phyloP scores from a whole-genome alignment of 2,797 vertebrate species.

The Muscicapa striata region DNA sequence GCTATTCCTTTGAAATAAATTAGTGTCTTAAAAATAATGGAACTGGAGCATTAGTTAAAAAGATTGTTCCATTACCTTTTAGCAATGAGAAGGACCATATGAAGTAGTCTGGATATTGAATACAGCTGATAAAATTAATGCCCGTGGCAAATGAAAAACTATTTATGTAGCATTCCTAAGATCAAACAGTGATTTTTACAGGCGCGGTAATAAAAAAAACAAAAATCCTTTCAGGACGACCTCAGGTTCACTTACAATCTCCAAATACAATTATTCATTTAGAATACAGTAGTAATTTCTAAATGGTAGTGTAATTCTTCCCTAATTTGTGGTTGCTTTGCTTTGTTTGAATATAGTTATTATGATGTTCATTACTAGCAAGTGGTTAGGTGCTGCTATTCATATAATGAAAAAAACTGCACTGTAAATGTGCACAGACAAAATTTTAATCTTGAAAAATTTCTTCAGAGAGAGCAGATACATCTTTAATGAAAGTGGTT shows the following conservation, averaged over 20 bases:
- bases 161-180: background rate
- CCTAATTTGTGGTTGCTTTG: slow-evolving; percentile 71
- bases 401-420: slow-evolving; percentile 51
- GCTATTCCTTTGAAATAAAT: background rate
- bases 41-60: background rate
- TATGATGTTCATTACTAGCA: slow-evolving; percentile 68
- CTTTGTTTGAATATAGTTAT: slow-evolving; percentile 76
- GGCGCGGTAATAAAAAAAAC: background rate
- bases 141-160: background rate
- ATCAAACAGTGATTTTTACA: background rate
- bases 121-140: background rate
- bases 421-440: slow-evolving; percentile 1
- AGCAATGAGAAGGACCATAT: background rate
- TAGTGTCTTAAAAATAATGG: background rate
- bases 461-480: background rate
- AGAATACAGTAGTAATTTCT: slow-evolving; percentile 54
- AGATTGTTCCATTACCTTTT: background rate
- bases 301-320: slow-evolving; percentile 62
- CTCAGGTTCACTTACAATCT: slow-evolving; percentile 50
- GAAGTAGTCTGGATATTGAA: background rate
- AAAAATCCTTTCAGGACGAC: background rate
- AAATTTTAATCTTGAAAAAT: slow-evolving; percentile 40
- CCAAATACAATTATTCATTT: slow-evolving; percentile 60
- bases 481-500: background rate
- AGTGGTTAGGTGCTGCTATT: slow-evolving; percentile 60